Conservation (phyloP, 2,113 vertebrate species). For the Drymodes brunneopygia region DNA sequence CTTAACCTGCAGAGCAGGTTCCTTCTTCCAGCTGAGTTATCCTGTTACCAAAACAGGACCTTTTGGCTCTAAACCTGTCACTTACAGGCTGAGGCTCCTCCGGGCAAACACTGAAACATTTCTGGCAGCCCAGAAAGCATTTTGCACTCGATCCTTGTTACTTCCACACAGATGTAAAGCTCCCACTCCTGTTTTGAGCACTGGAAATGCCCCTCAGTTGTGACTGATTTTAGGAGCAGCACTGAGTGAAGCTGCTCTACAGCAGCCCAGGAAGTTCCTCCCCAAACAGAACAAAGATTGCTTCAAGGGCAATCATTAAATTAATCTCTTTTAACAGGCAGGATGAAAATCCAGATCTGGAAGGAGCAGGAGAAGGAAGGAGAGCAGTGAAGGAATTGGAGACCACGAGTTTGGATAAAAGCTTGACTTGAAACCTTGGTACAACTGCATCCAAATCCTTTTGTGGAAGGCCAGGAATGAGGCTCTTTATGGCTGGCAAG, state of each 20-base stretch:
- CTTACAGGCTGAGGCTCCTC: not conserved
- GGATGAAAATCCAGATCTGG: not conserved
- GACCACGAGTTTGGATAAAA: not conserved
- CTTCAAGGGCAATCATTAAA: not conserved
- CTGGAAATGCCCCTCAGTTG: not conserved
- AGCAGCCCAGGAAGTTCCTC: not conserved
- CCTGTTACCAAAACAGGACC: not conserved
- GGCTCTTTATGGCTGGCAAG: not conserved
- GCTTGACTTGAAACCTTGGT: not conserved
- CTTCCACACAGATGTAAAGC: not conserved
- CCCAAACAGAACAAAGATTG: not conserved
- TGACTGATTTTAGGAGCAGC: not conserved
- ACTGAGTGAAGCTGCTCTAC: not conserved
- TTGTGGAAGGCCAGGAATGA: not conserved
- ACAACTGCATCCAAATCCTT: not conserved
- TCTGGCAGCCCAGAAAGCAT: not conserved
- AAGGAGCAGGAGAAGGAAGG: not conserved
- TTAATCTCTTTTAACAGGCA: not conserved
- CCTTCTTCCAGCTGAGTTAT: not conserved
- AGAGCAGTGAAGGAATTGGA: not conserved
- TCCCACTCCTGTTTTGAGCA: not conserved
- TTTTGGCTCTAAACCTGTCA: not conserved
- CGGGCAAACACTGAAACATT: not conserved
- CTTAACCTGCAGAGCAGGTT: constrained; percentile 13
- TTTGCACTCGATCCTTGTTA: not conserved